Evolutionary conservation across 2,113 vertebrate genomes (phyloP).

Genomic region (Pangasianodon gigas): DNA sequence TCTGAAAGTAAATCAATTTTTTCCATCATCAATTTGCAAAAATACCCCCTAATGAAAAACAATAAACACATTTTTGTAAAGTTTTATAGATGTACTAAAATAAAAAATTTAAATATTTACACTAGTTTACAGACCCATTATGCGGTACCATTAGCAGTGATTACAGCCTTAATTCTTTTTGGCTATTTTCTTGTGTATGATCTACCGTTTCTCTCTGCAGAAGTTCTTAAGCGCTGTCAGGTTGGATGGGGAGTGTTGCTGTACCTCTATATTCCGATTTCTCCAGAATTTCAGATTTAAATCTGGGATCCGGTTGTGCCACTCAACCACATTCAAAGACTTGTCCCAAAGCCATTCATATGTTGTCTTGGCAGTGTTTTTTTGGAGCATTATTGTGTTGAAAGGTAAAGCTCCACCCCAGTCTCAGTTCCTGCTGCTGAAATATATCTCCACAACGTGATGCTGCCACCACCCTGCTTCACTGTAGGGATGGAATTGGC

Average conservation of each 20-base stretch:
- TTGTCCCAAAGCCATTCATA: background rate
- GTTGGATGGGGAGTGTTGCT: background rate
- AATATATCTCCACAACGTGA: background rate
- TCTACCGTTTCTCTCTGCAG: background rate
- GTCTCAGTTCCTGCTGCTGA: background rate
- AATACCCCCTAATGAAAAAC: background rate
- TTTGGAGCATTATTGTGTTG: background rate
- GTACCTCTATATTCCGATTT: background rate
- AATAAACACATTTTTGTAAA: background rate
- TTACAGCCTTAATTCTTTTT: background rate
- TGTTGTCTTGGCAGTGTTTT: background rate
- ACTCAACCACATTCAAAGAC: background rate
- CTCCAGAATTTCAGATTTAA: background rate
- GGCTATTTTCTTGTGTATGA: background rate
- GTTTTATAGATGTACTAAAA: background rate
- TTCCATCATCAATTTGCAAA: background rate
- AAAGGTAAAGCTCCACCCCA: background rate
- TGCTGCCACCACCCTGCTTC: background rate
- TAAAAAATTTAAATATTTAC: background rate
- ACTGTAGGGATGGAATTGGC: background rate
- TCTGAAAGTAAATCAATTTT: background rate
- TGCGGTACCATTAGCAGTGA: background rate
- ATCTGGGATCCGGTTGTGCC: background rate
- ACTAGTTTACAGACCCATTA: background rate
- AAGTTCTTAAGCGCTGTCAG: background rate